Evolutionary conservation across 2,888 invertebrate genomes (phyloP).

Genomic region (Cephonodes hylas): DNA sequence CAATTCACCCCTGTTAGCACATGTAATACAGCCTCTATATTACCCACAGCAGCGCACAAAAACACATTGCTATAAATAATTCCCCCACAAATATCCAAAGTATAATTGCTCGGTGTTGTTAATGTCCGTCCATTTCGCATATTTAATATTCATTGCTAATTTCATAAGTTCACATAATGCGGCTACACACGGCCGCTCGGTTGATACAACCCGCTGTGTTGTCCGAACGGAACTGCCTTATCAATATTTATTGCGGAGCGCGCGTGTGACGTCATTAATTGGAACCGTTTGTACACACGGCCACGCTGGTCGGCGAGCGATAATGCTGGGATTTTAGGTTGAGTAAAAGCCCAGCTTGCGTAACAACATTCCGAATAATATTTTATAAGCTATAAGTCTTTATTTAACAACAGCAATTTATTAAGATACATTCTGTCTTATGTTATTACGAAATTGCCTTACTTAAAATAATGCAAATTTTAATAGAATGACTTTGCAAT

Average conservation of each 20-base stretch:
- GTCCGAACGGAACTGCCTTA: conserved; percentile 35
- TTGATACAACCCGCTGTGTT: conserved; percentile 15
- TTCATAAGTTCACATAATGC: not conserved
- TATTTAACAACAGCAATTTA: no score
- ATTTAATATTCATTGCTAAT: conserved; percentile 12
- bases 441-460: no score
- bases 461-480: no score
- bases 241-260: conserved; percentile 45
- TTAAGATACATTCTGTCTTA: no score
- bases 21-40: no score
- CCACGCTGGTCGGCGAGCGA: not conserved
- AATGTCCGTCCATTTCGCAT: not conserved
- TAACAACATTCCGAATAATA: no score
- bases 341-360: no score
- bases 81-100: not conserved
- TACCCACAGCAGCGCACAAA: no score
- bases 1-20: no score
- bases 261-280: conserved; percentile 45
- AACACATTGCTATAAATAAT: not conserved
- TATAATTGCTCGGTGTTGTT: conserved; percentile 6
- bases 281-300: conserved; percentile 25
- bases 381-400: no score
- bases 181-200: not conserved
- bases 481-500: no score
- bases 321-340: not conserved